Evolutionary conservation across 2,113 vertebrate species (phyloP).

Genomic region (Gasterosteus nipponicus): DNA sequence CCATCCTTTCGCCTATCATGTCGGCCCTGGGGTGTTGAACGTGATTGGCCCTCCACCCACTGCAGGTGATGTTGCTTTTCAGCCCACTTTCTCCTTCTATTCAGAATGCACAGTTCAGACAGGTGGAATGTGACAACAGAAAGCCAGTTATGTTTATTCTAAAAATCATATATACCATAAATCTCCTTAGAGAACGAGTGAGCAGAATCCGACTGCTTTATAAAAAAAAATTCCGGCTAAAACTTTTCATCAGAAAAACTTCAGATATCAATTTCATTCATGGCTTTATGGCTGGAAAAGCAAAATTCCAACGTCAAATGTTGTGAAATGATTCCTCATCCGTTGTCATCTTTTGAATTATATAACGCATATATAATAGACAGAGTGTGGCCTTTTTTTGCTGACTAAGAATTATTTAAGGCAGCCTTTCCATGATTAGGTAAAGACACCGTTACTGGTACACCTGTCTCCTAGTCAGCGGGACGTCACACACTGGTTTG

Average conservation of each 20-base stretch:
- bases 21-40: background rate
- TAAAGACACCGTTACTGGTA: too few relatives aligned
- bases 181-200: background rate
- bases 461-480: background rate
- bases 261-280: constrained; percentile 4
- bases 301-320: background rate
- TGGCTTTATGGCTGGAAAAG: background rate
- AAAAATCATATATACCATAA: background rate
- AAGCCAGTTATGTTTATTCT: background rate
- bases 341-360: background rate
- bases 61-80: background rate
- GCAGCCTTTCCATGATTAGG: background rate
- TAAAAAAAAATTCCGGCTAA: background rate
- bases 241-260: background rate
- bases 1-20: background rate
- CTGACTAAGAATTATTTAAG: background rate
- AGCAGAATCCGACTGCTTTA: background rate
- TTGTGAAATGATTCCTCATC: background rate
- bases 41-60: constrained; percentile 8
- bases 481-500: background rate
- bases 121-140: background rate
- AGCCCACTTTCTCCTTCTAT: background rate
- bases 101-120: constrained; percentile 2
- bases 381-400: background rate
- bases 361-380: background rate